Base-by-base conservation (phyloP, 1,140 invertebrate genomes). In the Pemphigus obesinymphae region DNA sequence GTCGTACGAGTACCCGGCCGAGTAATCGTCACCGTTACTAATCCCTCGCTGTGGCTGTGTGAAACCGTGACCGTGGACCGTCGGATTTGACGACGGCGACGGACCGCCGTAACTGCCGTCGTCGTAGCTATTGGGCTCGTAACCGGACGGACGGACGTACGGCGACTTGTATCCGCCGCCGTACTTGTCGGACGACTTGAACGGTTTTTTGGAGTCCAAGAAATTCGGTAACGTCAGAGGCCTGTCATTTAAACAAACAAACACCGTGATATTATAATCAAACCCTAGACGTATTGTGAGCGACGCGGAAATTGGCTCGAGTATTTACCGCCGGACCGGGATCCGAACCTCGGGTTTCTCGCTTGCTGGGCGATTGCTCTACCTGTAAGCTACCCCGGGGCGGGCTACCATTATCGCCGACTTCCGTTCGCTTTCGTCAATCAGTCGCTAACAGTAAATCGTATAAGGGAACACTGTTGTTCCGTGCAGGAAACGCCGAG, bases 151-250 rank as follows among this genome's bases (percentile, higher is more conserved):
- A 6, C 23, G 53, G 3, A 17, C 6, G 40, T 58, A 31, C 7
- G 48, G n/a, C 1, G 6, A 2, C 10, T 31, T 53, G 17, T 45
- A 34, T 17, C n/a, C n/a, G 45, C n/a, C 37, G 1, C 40, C 40
- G 7, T 48, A 26, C 10, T 26, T 55, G 31, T 8, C 37, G 17
- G 34, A n/a, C 4, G 43, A 20, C 34, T 29, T 40, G 53, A 13
- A 23, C 3, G 76, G 55, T 20, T 45, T 80, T 5, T 80, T 61
- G 0, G 34, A 26, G 4, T 80, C 55, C 23, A 80, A 61, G 37
- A 45, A 80, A 10, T 80, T 80, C 17, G 76, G 76, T 5, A 80
- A 63, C 23, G 76, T 80, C 4, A 80, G 8, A 1, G 76, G 76
- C 17, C 76, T 80, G 23, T 40, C n/a, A n/a, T n/a, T n/a, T n/a